Evolutionary conservation across 2,888 invertebrate species (phyloP).

Genomic region (Cryptocephalus moraei): DNA sequence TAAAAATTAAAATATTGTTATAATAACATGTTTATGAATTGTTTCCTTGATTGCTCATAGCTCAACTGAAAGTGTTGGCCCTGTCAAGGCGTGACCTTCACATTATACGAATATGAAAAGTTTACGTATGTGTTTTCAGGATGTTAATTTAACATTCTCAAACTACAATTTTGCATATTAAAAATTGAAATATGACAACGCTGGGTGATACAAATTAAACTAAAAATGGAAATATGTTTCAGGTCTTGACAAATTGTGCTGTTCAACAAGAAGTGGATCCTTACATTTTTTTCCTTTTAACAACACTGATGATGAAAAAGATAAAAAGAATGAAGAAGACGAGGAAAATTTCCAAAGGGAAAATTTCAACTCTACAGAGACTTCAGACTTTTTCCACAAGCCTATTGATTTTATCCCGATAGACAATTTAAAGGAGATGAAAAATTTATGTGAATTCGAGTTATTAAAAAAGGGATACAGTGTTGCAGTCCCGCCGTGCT

Average conservation of each 20-base stretch:
- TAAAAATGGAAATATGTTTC: constrained; percentile 5
- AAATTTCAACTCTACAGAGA: no score
- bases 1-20: no score
- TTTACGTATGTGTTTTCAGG: no score
- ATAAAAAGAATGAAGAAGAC: constrained; percentile 63
- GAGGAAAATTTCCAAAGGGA: constrained; percentile 34
- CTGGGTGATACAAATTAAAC: no score
- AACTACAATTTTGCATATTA: no score
- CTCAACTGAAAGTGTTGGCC: no score
- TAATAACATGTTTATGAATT: no score
- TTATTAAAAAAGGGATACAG: constrained; percentile 53
- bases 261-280: constrained; percentile 68
- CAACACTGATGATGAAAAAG: constrained; percentile 59
- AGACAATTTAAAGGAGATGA: constrained; percentile 46
- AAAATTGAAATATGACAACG: no score
- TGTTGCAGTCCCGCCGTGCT: constrained; percentile 85
- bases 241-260: constrained; percentile 77
- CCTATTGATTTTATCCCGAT: constrained; percentile 26
- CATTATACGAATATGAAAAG: no score
- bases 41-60: no score
- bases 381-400: constrained; percentile 27
- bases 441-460: constrained; percentile 68
- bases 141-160: no score
- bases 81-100: no score
- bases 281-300: constrained; percentile 74